These are phyloP conservation scores for Drosophila cognata DNA, from an alignment of 2,888 invertebrate species.

Conservation along the genomic window DNA sequence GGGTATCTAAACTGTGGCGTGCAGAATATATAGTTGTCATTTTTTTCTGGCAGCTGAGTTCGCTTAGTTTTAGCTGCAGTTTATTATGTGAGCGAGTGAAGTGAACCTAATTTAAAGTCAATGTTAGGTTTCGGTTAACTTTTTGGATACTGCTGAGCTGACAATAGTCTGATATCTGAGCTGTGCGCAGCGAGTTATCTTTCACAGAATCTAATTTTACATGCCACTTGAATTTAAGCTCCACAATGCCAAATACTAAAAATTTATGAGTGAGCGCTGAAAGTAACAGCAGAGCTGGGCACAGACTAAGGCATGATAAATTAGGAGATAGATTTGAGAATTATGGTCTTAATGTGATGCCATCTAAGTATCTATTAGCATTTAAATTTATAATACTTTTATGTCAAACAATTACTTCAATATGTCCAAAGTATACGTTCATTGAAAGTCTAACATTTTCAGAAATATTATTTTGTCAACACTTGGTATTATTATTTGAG, in stretches of 20 bases:
- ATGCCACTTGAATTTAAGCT: slow-evolving; percentile 13
- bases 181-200: slow-evolving; percentile 10
- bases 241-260: slow-evolving; percentile 4
- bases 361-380: background rate
- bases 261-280: slow-evolving; percentile 20
- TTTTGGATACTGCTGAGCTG: slow-evolving; percentile 9
- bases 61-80: slow-evolving; percentile 52
- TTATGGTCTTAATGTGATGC: background rate
- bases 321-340: background rate
- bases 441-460: background rate
- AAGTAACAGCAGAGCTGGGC: slow-evolving; percentile 4
- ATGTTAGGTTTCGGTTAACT: slow-evolving; percentile 51
- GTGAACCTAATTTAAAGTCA: slow-evolving; percentile 74
- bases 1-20: background rate
- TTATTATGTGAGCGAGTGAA: slow-evolving; percentile 69
- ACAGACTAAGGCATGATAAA: background rate
- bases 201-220: slow-evolving; percentile 10
- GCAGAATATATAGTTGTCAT: background rate
- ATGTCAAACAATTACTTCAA: background rate
- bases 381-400: background rate
- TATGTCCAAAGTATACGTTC: background rate
- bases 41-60: slow-evolving; percentile 26
- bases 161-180: slow-evolving; percentile 12
- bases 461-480: background rate
- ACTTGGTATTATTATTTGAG: background rate